These are phyloP conservation scores for Colius striatus DNA, from an alignment of 2,113 vertebrate species.

Conservation along the genomic window DNA sequence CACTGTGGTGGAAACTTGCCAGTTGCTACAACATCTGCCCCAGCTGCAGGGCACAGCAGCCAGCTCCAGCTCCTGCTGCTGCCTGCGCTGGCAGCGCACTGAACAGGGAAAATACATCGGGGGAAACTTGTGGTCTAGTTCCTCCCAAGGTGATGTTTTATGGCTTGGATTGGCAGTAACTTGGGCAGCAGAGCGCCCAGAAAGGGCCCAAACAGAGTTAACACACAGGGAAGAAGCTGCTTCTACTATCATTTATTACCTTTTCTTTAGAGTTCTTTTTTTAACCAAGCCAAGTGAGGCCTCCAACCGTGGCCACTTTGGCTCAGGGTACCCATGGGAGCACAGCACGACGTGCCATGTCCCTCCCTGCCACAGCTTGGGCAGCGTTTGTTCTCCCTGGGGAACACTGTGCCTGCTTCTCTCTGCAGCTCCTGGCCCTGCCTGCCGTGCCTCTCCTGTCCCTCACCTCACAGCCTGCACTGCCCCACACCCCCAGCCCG, in stretches of 20 bases:
- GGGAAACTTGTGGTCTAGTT: fast-evolving
- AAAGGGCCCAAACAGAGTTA: neutral
- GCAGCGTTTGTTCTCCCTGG: neutral
- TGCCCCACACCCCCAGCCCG: neutral
- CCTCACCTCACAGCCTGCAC: neutral
- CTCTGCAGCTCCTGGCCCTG: fast-evolving
- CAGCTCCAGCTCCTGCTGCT: fast-evolving
- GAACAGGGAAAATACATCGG: fast-evolving
- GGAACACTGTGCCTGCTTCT: neutral
- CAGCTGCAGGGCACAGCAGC: neutral
- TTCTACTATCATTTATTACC: neutral
- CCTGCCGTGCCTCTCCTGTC: too few relatives aligned
- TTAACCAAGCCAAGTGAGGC: neutral
- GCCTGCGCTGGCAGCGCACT: fast-evolving
- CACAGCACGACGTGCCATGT: fast-evolving
- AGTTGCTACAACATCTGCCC: fast-evolving
- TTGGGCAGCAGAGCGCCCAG: neutral
- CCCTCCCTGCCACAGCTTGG: neutral
- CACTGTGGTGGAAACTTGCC: fast-evolving
- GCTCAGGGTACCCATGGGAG: neutral
- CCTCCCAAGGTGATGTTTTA: neutral
- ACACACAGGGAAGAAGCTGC: neutral
- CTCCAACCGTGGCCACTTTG: fast-evolving
- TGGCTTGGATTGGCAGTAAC: neutral
- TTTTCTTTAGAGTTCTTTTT: neutral